Evolutionary conservation across 2,888 invertebrate species (phyloP).

Genomic region (Drosophila recens): DNA sequence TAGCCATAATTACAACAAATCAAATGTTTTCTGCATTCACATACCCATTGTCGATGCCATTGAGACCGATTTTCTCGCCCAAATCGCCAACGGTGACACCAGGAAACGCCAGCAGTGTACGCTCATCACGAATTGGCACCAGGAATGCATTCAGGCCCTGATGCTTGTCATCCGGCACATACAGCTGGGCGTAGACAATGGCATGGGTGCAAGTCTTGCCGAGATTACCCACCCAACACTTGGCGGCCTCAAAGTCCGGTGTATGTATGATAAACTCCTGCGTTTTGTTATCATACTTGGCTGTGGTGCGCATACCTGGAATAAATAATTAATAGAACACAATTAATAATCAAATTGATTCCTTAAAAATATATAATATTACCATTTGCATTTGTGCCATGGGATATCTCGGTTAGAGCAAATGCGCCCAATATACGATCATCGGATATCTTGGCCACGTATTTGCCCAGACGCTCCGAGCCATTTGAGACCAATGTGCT

Average conservation of each 20-base stretch:
- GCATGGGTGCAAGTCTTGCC: conserved; percentile 94
- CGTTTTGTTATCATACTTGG: conserved; percentile 91
- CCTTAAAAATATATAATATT: neutral
- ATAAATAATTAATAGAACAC: neutral
- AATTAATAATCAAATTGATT: no score
- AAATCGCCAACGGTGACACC: conserved; percentile 96
- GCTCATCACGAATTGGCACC: conserved; percentile 92
- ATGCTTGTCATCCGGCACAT: conserved; percentile 91
- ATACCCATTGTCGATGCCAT: conserved; percentile 97
- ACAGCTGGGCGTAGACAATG: conserved; percentile 94
- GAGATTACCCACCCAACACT: conserved; percentile 90
- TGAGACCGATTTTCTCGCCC: conserved; percentile 95
- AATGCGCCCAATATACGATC: conserved; percentile 89
- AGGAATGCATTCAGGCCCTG: conserved; percentile 96
- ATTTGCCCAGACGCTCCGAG: conserved; percentile 87
- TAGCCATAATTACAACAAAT: neutral
- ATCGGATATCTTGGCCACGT: conserved; percentile 84
- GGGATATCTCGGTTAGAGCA: conserved; percentile 95
- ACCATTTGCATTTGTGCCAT: conserved; percentile 92
- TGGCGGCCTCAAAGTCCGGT: conserved; percentile 91
- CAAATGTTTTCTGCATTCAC: neutral
- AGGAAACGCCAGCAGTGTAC: conserved; percentile 89
- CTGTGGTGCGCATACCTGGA: conserved; percentile 92
- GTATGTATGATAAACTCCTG: conserved; percentile 91
- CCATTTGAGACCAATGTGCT: conserved; percentile 89